These are phyloP conservation scores for Hypocryptadius cinnamomeus DNA, from an alignment of 2,113 vertebrate genomes.

Conservation along the genomic window DNA sequence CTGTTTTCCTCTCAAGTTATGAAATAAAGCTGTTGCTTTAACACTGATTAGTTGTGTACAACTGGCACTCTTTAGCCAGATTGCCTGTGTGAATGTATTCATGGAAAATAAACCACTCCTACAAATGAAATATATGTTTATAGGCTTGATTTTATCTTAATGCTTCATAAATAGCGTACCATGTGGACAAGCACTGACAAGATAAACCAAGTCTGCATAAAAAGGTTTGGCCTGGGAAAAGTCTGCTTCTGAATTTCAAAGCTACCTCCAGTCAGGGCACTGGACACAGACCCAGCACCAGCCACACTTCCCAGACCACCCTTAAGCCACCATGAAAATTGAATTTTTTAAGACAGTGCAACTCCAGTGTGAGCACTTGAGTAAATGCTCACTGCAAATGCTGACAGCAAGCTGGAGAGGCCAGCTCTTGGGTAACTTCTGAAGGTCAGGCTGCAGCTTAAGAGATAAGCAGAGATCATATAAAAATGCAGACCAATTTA, in stretches of 20 bases:
- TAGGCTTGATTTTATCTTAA: slow-evolving; percentile 49
- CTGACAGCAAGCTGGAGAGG: neutral
- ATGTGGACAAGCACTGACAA: slow-evolving; percentile 20
- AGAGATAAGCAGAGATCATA: neutral
- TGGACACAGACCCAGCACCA: neutral
- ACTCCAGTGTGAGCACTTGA: neutral
- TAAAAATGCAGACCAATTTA: neutral
- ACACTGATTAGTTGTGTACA: neutral
- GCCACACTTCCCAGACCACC: neutral
- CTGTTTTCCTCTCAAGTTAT: neutral
- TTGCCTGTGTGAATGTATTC: neutral
- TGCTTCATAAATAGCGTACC: neutral
- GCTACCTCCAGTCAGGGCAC: neutral
- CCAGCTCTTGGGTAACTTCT: neutral
- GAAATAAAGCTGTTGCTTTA: neutral
- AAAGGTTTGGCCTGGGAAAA: slow-evolving; percentile 33
- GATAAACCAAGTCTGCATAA: slow-evolving; percentile 25
- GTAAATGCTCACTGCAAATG: neutral
- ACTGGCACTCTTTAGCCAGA: neutral
- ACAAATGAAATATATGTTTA: slow-evolving; percentile 5
- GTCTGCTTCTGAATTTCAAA: slow-evolving; percentile 2
- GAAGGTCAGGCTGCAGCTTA: neutral
- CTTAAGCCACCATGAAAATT: neutral
- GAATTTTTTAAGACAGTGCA: neutral
- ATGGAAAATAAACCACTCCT: slow-evolving; percentile 18